Base-by-base conservation (phyloP, 2,888 invertebrate genomes). In the Brenthis daphne region DNA sequence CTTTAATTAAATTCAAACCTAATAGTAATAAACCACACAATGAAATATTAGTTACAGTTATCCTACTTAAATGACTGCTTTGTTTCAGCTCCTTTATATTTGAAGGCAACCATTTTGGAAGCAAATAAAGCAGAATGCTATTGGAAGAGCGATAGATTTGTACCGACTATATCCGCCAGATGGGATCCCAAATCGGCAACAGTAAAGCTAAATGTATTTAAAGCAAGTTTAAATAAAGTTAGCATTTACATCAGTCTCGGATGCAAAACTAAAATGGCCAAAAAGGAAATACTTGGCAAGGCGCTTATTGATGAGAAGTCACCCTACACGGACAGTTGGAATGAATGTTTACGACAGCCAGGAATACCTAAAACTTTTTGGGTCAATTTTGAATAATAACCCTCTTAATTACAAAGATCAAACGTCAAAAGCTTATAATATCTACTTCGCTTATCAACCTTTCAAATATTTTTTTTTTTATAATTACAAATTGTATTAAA, bases 41-140 rank as follows among this genome's bases (percentile, higher is more conserved):
- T 24, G 29, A 29, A 16, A 16, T 16, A 16, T 16, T 16, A 16
- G 16, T 16, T 16, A 16, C 16, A 16, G 0, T 20, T 24, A 6
- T 24, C 0, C 16, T 33, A 53, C n/a, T 24, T 54, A 1, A 54
- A 54, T 47, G 24, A n/a, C 56, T 61, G 29, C 56, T 37, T 61
- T 24, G 37, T 68, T 70, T 4, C 76, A 95, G 95, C 95, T 50
- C 95, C 95, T 65, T 92, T 97, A 78, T 97, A 97, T 82, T 93
- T 97, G 73, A 97, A 97, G 87, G 96, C 96, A 69, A 95, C 95
- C 0, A 94, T 96, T 71, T 94, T 95, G 73, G 96, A 96, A 81
- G 94, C 94, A 70, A 95, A 94, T 75, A 94, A 92, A 78, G 89
- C 90, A 0, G 93, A 93, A 76, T 90, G 90, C 73, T 92, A 92